Evolutionary conservation across 1,140 invertebrate species (phyloP).

Genomic region (Subanguina moxae): DNA sequence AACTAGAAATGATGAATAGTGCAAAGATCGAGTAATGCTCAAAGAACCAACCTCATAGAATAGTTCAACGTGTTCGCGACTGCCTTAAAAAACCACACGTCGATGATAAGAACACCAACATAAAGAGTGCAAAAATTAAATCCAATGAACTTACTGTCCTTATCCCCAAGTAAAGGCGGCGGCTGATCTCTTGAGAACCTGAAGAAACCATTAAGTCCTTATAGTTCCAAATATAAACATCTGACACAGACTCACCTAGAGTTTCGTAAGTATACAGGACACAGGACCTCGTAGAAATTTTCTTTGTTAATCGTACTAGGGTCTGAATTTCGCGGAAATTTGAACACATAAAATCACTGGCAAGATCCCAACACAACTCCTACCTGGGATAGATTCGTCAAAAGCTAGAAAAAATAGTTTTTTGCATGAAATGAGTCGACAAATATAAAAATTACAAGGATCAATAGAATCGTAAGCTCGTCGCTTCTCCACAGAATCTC

Average conservation of each 20-base stretch:
- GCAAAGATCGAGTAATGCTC: slow-evolving; percentile 63
- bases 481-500: slow-evolving; percentile 76
- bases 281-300: slow-evolving; percentile 78
- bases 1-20: slow-evolving; percentile 66
- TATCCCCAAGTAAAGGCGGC: slow-evolving; percentile 78
- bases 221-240: slow-evolving; percentile 6
- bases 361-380: no score
- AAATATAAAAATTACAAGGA: slow-evolving; percentile 67
- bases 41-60: slow-evolving; percentile 70
- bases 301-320: slow-evolving; percentile 61
- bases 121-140: no score
- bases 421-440: slow-evolving; percentile 62
- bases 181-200: slow-evolving; percentile 84
- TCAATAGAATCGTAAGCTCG: slow-evolving; percentile 92
- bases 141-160: slow-evolving; percentile 63
- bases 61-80: slow-evolving; percentile 63
- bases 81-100: neutral
- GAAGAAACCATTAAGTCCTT: slow-evolving; percentile 7
- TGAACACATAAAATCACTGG: no score
- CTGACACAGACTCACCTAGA: slow-evolving; percentile 61
- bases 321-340: no score
- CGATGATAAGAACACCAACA: no score
- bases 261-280: slow-evolving; percentile 78
- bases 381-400: no score
- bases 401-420: no score